Evolutionary conservation across 2,888 invertebrate genomes (phyloP).

Genomic region (Parapristionchus giblindavisi): DNA sequence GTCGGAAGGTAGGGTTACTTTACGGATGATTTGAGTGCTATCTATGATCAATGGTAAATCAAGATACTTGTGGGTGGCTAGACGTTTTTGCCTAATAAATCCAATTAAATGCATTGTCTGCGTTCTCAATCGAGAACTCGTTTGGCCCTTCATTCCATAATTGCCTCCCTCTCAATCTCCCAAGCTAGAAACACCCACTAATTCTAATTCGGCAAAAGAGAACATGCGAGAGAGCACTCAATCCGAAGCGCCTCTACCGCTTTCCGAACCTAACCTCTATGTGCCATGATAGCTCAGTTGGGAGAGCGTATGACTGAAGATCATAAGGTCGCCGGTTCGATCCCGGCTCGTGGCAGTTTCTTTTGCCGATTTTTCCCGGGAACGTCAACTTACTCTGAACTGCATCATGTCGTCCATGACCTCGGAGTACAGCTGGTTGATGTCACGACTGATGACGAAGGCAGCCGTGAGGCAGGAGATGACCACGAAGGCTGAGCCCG

Average conservation of each 20-base stretch:
- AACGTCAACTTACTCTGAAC: constrained; percentile 28
- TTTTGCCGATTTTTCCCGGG: background rate
- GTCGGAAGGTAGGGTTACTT: too few species aligned
- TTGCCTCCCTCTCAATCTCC: too few species aligned
- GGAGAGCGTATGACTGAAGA: constrained; percentile 70
- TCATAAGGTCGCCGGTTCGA: constrained; percentile 70
- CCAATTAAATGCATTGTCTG: too few species aligned
- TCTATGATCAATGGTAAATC: too few species aligned
- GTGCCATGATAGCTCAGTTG: constrained; percentile 60
- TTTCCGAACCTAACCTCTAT: background rate
- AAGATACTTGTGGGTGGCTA: too few species aligned
- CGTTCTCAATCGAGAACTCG: too few species aligned
- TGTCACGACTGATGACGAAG: constrained; percentile 38
- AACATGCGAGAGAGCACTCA: too few species aligned
- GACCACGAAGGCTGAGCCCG: constrained; percentile 39
- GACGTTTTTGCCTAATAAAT: too few species aligned
- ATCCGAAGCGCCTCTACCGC: background rate
- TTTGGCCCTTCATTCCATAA: too few species aligned
- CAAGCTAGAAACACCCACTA: too few species aligned
- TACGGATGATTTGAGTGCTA: too few species aligned
- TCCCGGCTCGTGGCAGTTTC: constrained; percentile 61
- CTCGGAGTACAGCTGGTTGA: constrained; percentile 39
- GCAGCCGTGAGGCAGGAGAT: constrained; percentile 37
- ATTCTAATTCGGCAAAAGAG: too few species aligned
- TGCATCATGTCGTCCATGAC: constrained; percentile 38